phyloP scores from a whole-genome alignment of 1,140 invertebrate genomes.

The Pseudomyrmex pallidus region DNA sequence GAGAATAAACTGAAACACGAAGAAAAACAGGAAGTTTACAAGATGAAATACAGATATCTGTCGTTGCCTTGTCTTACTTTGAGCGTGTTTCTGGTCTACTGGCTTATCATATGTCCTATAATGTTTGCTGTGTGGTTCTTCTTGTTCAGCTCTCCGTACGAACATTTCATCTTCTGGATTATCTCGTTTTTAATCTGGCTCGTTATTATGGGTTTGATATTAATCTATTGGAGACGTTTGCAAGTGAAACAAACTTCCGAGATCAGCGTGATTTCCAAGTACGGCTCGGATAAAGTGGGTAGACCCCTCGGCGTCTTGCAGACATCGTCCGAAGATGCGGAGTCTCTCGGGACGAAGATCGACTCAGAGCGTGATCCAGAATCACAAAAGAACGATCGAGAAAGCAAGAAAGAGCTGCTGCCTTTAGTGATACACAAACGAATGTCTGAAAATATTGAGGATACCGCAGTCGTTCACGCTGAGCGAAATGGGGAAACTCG shows the following conservation, averaged over 20 bases:
- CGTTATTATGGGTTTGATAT: conserved; percentile 70
- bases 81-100: conserved; percentile 80
- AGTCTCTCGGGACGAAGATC: background rate
- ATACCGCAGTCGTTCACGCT: conserved; percentile 28
- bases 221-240: conserved; percentile 72
- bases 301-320: background rate
- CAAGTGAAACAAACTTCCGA: conserved; percentile 10
- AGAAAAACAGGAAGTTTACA: background rate
- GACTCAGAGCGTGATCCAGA: background rate
- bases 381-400: conserved; percentile 7
- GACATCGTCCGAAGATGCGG: background rate
- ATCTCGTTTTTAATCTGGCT: conserved; percentile 79
- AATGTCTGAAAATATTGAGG: conserved; percentile 55
- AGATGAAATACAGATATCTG: background rate
- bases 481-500: background rate
- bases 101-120: conserved; percentile 81
- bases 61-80: conserved; percentile 11
- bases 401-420: conserved; percentile 54
- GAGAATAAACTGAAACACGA: conserved; percentile 22
- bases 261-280: conserved; percentile 21
- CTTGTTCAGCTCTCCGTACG: conserved; percentile 59
- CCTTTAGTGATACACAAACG: conserved; percentile 69
- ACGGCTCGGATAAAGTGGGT: conserved; percentile 34
- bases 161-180: conserved; percentile 75
- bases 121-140: conserved; percentile 63